phyloP scores from a whole-genome alignment of 2,113 vertebrate genomes.

The Oxyura jamaicensis region DNA sequence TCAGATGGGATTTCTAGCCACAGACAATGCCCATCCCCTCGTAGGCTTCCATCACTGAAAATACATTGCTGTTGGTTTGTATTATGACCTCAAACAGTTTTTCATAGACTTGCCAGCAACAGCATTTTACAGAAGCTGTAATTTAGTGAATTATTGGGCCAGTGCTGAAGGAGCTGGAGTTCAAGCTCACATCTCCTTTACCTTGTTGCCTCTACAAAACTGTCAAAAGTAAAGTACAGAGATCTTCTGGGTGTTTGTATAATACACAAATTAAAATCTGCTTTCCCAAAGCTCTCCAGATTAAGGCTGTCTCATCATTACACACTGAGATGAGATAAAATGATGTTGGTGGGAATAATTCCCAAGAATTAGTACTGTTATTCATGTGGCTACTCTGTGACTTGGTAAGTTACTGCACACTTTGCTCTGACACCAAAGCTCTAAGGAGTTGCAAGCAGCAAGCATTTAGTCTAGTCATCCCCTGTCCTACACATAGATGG shows the following conservation, averaged over 20 bases:
- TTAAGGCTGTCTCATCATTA: neutral
- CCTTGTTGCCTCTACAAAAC: neutral
- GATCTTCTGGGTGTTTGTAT: neutral
- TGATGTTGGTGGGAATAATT: neutral
- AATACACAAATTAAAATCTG: neutral
- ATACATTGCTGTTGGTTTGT: neutral
- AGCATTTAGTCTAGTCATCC: neutral
- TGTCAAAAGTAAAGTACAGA: neutral
- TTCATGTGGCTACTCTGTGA: neutral
- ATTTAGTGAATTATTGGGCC: neutral
- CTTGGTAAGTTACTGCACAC: neutral
- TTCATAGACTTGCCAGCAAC: neutral
- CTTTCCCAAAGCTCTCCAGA: neutral
- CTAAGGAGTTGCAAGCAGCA: neutral
- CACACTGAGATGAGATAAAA: neutral
- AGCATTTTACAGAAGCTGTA: neutral
- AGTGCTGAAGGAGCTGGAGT: neutral
- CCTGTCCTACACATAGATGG: neutral
- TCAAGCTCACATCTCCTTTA: neutral
- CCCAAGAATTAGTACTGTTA: neutral
- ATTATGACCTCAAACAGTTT: neutral
- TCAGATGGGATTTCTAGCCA: neutral
- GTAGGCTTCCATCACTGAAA: neutral
- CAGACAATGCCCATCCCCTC: neutral
- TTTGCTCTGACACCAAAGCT: conserved; percentile 1